Base-by-base conservation (phyloP, 2,797 vertebrate species). In the Gorsachius magnificus region DNA sequence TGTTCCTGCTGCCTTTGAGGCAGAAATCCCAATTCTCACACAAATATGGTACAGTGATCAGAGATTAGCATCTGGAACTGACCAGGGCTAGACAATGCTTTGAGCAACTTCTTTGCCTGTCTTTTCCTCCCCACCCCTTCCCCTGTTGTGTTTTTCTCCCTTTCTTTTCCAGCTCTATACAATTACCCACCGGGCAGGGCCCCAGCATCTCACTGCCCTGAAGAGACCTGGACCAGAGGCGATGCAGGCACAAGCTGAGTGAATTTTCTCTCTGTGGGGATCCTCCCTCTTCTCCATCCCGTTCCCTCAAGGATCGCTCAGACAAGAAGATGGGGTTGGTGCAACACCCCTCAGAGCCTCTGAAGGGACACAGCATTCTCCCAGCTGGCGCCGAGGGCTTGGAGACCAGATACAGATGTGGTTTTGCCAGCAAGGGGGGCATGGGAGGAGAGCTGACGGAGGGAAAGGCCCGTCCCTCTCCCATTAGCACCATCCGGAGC, bases 11-110 rank as follows among this genome's bases (percentile, higher is more conserved):
- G 92, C 51, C 94, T 95, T 81, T 86, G 89, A 96, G 94, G 69
- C 89, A 96, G 79, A 92, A 95, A 91, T 86, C 69, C 89, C 79
- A 93, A 8, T 89, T 93, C 89, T 90, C 89, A 83, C 77, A 94
- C 71, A 96, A 95, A 88, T 81, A 86, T 7, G 57, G 84, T 65
- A 77, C 87, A 95, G 64, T 22, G 75, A 93, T 87, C 81, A 84
- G 84, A 93, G 79, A 96, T 94, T 78, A 94, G 75, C 89, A 93
- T 96, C 95, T 96, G 94, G 92, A 97, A 96, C 69, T 88, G 94
- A 92, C 95, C 89, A 80, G 45, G 74, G 65, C 65, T 72, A 96
- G 79, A 96, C 92, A 95, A 92, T 88, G 61, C 94, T 94, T 93
- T 22, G 2, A 94, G 91, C 14, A 5, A 78, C 65, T 80, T 80